Evolutionary conservation across 2,797 vertebrate genomes (phyloP), one percentile per base, ranked within the genome.

Genomic region (Poeciliopsis turneri): DNA sequence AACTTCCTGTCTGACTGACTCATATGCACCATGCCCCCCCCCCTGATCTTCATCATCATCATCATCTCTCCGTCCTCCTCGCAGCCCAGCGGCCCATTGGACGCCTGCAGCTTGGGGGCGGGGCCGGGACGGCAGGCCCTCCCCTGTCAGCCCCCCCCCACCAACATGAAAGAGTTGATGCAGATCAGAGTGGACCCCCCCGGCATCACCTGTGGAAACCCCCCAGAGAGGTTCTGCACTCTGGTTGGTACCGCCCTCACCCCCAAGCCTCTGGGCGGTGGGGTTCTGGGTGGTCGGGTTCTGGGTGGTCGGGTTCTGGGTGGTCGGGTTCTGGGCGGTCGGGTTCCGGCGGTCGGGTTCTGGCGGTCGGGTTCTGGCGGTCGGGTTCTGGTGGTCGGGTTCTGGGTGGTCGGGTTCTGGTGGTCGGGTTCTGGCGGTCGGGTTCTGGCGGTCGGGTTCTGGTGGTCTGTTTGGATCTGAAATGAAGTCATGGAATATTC

Each of bases 151-250:
- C 98, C 98, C 41, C 93, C 95, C 18, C 93, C 96, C 83, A n/a
- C 94, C 80, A 94, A 93, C 83, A 96, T 98, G 96, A 98, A 97
- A 93, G 96, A 97, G 90, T 96, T 96, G 0, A 97, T 97, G 93
- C 97, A 95, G 4, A 97, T 99, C 43, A 95, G 95, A 88, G 97
- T 99, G 57, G 97, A 99, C 16, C 98, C 98, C 0, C 93, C 95
- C 0, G 97, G 97, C 70, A 97, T 99, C 94, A 99, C 98, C 0
- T 99, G 98, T 0, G 98, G 98, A 84, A 96, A 98, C 87, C 98
- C 98, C 0, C 98, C 98, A 0, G 97, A 99, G 89, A 95, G 96
- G 12, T 99, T 98, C 96, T 99, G 98, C 90, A 98, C 97, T 33
- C 96, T 99, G 45, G 98, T 99, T 88, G 96, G 88, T 85, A 9